Evolutionary conservation across 2,113 vertebrate genomes (phyloP), one percentile per base, ranked within the genome.

Genomic region (Pyrgilauda ruficollis): DNA sequence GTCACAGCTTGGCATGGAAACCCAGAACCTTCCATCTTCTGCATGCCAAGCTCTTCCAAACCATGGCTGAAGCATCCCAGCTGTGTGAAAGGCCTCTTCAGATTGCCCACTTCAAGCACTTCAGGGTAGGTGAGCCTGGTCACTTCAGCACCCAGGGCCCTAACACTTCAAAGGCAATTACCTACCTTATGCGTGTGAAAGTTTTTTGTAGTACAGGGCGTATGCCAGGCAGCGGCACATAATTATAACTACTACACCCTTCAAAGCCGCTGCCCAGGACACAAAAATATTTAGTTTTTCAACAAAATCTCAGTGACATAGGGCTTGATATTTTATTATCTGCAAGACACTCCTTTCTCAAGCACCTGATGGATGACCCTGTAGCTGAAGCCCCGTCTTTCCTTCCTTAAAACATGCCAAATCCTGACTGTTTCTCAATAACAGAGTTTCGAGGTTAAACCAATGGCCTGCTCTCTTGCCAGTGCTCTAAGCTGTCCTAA

Each of bases 81-180:
- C 59, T 90, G 96, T 93, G 92, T 0, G 0, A 79, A 69, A 52
- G 16, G 62, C 28, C 72, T 80, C 86, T 8, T 46, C 53, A 11
- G 26, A 73, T 12, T 61, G 59, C 64, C 72, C 35, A 55, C 85
- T 95, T 67, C 93, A 86, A 77, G 55, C 81, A 84, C 93, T 89
- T 58, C 41, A 76, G 78, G 20, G 35, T 5, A 84, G 55, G 30
- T 53, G 30, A 83, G 63, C 30, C 46, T 6, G 20, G 30, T 31
- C 30, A 13, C 72, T 80, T 77, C 0, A 28, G n/a, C 19, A 41
- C 15, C 39, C 59, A 55, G 23, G 5, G 31, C 41, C n/a, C 70
- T 6, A 63, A 43, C 21, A 21, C 43, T 90, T 85, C 63, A 77
- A 90, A 91, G 81, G 61, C 50, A 50, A 39, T 9, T 2, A 2